Base-by-base conservation (phyloP, 2,888 invertebrate species). In the Chloromyia formosa region DNA sequence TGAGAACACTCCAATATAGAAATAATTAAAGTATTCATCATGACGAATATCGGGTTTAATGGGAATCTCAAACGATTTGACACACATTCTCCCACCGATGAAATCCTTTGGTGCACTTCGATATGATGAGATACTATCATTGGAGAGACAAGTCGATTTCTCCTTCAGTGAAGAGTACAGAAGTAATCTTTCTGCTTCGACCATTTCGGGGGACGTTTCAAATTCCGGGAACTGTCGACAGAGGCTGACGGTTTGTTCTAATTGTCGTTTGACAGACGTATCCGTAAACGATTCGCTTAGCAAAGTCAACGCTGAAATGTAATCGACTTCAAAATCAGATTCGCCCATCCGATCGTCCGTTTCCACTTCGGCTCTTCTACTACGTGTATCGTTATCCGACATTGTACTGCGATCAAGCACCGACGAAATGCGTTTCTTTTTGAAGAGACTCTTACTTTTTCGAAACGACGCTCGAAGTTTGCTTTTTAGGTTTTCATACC, bases 181-280 rank as follows among this genome's bases (percentile, higher is more conserved):
- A 9, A 88, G 77, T 20, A 87, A 81, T 1, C 87, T 83, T 78
- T 88, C 88, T 0, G 87, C 88, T 77, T 88, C 88, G 0, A 88
- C 84, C 81, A 87, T 86, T 80, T 88, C 87, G 0, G 82, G 78
- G n/a, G 87, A 86, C 12, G 82, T 82, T 68, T 83, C 82, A 75
- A 88, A 84, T 77, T 87, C 86, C 9, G 86, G 87, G 77, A 84
- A 82, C 35, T 83, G 83, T 1, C 84, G 83, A 75, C 88, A 88
- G 22, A 87, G 81, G 16, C 80, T 84, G 10, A 88, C 82, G 0
- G 87, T 87, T 78, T 87, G 86, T 1, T 84, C 83, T 7, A 87
- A 80, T 78, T 88, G 87, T 58, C 83, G 79, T 20, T 79, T 79
- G 3, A 84, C 76, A 1, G 81, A 79, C 53, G 80, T 79, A 2